Conservation (phyloP, 2,113 vertebrate genomes). For the Leptosomus discolor region DNA sequence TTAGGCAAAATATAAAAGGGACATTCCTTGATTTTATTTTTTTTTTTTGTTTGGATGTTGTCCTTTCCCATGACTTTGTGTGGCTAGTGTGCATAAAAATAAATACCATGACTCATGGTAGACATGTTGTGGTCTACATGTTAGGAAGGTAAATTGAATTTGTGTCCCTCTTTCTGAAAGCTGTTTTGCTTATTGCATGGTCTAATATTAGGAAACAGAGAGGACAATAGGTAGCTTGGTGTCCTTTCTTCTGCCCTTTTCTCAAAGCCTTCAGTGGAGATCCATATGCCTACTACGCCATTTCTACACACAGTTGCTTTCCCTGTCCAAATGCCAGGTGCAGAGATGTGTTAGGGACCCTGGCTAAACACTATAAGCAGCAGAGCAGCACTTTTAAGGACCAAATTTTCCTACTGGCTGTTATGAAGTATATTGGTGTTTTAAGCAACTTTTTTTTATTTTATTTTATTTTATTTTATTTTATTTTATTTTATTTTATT, state of each 20-base stretch:
- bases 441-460: not conserved
- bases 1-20: not conserved
- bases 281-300: not conserved
- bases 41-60: not conserved
- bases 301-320: not conserved
- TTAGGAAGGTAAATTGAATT: not conserved
- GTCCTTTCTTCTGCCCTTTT: not conserved
- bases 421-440: not conserved
- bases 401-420: not conserved
- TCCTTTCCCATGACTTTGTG: not conserved
- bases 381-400: not conserved
- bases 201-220: not conserved
- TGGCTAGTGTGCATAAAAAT: not conserved
- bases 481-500: not conserved
- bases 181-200: not conserved
- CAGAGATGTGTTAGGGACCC: not conserved
- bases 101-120: not conserved
- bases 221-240: not conserved
- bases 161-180: not conserved
- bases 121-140: rapidly evolving
- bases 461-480: not conserved
- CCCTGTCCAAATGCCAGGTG: not conserved
- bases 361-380: not conserved
- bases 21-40: not conserved
- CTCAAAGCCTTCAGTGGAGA: not conserved